phyloP scores from a whole-genome alignment of 2,797 vertebrate genomes.

The Pseudomugil gertrudae region DNA sequence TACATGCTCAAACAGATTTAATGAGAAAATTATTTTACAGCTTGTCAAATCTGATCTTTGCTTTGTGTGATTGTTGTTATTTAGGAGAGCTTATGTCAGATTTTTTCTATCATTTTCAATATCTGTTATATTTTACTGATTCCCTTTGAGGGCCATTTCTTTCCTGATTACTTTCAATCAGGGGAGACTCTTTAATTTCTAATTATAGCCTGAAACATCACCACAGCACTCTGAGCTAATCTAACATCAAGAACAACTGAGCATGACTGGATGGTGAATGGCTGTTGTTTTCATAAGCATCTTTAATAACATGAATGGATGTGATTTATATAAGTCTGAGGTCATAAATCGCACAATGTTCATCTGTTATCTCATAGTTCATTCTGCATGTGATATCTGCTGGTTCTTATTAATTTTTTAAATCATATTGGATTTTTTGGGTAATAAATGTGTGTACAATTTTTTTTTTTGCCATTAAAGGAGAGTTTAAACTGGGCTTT shows the following conservation, averaged over 20 bases:
- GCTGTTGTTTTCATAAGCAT: constrained; percentile 25
- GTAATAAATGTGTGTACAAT: constrained; percentile 30
- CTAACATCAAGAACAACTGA: constrained; percentile 17
- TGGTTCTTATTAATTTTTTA: constrained; percentile 36
- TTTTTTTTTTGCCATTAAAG: constrained; percentile 27
- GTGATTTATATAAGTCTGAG: constrained; percentile 20
- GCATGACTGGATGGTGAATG: constrained; percentile 18
- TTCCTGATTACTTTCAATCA: constrained; percentile 46
- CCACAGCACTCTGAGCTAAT: constrained; percentile 34
- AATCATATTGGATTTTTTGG: constrained; percentile 33
- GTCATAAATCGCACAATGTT: constrained; percentile 32
- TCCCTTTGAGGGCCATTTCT: constrained; percentile 23
- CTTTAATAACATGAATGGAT: constrained; percentile 32
- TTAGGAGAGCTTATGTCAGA: constrained; percentile 20
- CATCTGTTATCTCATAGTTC: constrained; percentile 8
- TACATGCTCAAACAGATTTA: constrained; percentile 8
- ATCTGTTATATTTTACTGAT: constrained; percentile 22
- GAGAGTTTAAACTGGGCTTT: constrained; percentile 54
- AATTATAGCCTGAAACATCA: constrained; percentile 30
- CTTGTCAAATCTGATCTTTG: constrained; percentile 24
- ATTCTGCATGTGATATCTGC: constrained; percentile 11
- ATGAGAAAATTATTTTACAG: constrained; percentile 7
- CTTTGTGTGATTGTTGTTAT: constrained; percentile 31
- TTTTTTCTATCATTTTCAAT: constrained; percentile 33
- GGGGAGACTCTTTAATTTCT: constrained; percentile 40